Percentiles rank a stretch among this genome's conserved stretches.
Evolutionary conservation across 2,797 vertebrate species (phyloP).

Genomic region (Xenopus petersii): DNA sequence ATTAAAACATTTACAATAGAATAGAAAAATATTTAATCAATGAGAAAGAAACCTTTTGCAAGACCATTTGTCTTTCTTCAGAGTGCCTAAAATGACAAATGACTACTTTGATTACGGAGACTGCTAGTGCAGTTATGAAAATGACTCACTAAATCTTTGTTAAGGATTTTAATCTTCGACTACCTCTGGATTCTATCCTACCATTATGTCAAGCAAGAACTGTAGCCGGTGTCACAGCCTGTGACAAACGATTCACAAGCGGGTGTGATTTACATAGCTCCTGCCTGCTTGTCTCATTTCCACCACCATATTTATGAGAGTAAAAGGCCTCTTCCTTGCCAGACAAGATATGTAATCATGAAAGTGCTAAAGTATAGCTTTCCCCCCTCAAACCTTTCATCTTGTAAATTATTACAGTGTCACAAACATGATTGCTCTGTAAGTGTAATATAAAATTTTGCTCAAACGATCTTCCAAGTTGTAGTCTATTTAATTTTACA

Average conservation of each 20-base stretch:
- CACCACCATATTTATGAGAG: conserved; percentile 43
- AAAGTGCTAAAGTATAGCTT: conserved; percentile 23
- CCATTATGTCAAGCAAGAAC: conserved; percentile 47
- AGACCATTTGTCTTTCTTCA: conserved; percentile 26
- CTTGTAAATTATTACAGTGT: conserved; percentile 38
- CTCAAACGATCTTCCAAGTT: conserved; percentile 27
- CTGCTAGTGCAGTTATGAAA: conserved; percentile 39
- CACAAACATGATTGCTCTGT: conserved; percentile 39
- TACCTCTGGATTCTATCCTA: conserved; percentile 31
- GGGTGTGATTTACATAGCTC: conserved; percentile 42
- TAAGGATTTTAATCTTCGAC: conserved; percentile 44
- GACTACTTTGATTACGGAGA: conserved; percentile 30
- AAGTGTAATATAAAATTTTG: conserved; percentile 36
- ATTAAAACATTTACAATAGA: conserved; percentile 9
- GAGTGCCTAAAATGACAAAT: conserved; percentile 33
- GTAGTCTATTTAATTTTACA: conserved; percentile 19
- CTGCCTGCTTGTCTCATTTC: conserved; percentile 37
- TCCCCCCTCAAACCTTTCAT: conserved; percentile 28
- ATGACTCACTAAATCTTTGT: conserved; percentile 44
- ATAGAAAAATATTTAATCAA: conserved; percentile 14
- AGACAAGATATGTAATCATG: conserved; percentile 42
- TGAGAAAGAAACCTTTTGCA: conserved; percentile 16
- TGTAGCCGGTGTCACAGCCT: conserved; percentile 39
- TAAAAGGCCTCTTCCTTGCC: conserved; percentile 25
- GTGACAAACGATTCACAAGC: conserved; percentile 41